Base-by-base conservation (phyloP, 2,888 invertebrate species). In the Petrophora chlorosata region DNA sequence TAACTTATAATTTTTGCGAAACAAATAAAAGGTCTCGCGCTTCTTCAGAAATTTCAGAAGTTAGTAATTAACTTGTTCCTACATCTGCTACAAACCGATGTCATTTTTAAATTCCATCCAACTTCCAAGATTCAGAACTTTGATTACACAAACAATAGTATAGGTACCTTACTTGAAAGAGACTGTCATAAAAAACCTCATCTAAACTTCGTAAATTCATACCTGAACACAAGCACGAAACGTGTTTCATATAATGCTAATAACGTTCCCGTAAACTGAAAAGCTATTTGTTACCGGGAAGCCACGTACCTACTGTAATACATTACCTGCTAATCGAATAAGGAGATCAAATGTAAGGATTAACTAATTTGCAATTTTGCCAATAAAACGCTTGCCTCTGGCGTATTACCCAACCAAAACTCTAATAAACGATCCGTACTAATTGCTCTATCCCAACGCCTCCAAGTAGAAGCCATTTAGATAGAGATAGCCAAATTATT, bases 331-430 rank as follows among this genome's bases (percentile, higher is more conserved):
- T 79, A 82, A 79, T 79, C 69, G 67, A 69, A 71, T 67, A 59
- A 56, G 61, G 34, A 72, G 69, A 78, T 76, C 71, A 69, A 73
- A 76, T 66, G 66, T 66, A 68, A 68, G 75, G 73, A 79, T 74
- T 68, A 72, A 76, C 77, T 82, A 79, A 83, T 82, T 79, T 73
- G 65, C 74, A 85, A 82, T 84, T 85, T 81, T 64, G 69, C 80
- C 76, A 79, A 84, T 87, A 85, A 85, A 83, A 78, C 66, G 67
- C 56, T 76, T 61, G 85, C 88, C 82, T 64, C 56, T 56, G 81
- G 86, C 84, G 63, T 60, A 48, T 48, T 68, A 70, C 63, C 66
- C 65, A 68, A 69, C 68, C 59, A 63, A 61, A 67, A 68, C 61
- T 62, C 68, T 76, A 75, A 81, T 74, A 69, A 78, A 75, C 71